Evolutionary conservation across 2,113 vertebrate genomes (phyloP), one percentile per base, ranked within the genome.

Genomic region (Eurystomus gularis): DNA sequence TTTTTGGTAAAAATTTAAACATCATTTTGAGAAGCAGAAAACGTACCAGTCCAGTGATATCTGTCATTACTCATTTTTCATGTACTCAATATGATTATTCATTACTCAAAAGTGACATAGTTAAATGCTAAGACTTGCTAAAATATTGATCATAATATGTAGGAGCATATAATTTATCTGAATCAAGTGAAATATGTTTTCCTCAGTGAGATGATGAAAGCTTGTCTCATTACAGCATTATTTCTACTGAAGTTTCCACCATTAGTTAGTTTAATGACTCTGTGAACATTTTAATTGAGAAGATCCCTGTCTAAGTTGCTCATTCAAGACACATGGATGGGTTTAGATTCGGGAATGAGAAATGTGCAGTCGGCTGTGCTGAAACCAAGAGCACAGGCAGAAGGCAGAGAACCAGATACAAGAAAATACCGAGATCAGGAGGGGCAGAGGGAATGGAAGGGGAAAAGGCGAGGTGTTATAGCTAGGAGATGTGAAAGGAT

Each of bases 111-210:
- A 95, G 79, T 95, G 90, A 95, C 94, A 95, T 11, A 96, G 87
- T 93, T 97, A 96, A 97, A 88, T 93, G 91, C 82, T 54, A 72
- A 96, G 62, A 96, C 79, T 73, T 97, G 90, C 79, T 97, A 97
- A 97, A 97, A 96, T 97, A 97, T 92, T 95, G 81, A 97, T 97
- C 96, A 94, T 94, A 75, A 82, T 96, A 92, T 83, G 90, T 90
- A 79, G 83, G 86, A 82, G 52, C 87, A 80, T 92, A 95, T 97
- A 95, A 95, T 96, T 97, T 80, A 97, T 95, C 78, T 78, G 90
- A 95, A 97, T 73, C 93, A 90, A 96, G 28, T 75, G 93, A 94
- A 97, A 94, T 75, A 95, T 72, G 96, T 97, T 97, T 97, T 97
- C 82, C 68, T 96, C 89, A 57, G 84, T 21, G 3, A 96, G 80